These are phyloP conservation scores for Omphaloscelis lunosa DNA, from an alignment of 2,888 invertebrate species.

Conservation along the genomic window DNA sequence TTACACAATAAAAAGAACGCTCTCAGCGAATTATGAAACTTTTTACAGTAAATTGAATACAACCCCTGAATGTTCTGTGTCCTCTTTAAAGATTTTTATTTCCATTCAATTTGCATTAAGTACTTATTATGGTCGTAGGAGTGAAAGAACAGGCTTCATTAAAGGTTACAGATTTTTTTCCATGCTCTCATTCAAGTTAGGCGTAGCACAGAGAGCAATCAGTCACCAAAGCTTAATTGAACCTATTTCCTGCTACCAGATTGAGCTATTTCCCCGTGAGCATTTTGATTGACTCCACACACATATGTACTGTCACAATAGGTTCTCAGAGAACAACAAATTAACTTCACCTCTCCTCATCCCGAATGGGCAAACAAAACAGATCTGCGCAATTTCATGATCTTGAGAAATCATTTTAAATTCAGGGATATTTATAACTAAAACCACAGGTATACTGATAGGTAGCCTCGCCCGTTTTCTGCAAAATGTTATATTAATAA, in stretches of 20 bases:
- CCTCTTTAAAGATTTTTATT: slow-evolving; percentile 12
- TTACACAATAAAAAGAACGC: slow-evolving; percentile 48
- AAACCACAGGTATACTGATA: slow-evolving; percentile 41
- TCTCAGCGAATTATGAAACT: slow-evolving; percentile 43
- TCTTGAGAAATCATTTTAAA: slow-evolving; percentile 16
- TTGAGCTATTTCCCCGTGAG: slow-evolving; percentile 83
- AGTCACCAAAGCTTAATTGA: slow-evolving; percentile 78
- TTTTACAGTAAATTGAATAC: slow-evolving; percentile 52
- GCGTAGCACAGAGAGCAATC: slow-evolving; percentile 49
- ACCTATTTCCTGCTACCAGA: slow-evolving; percentile 82
- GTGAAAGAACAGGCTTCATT: neutral
- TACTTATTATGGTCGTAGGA: slow-evolving; percentile 6
- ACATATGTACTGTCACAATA: slow-evolving; percentile 19
- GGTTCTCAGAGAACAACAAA: slow-evolving; percentile 1
- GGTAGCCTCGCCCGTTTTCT: slow-evolving; percentile 46
- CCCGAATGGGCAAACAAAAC: neutral
- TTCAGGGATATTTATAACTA: slow-evolving; percentile 31
- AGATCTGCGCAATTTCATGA: neutral
- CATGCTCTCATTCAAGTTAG: neutral
- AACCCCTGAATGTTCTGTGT: slow-evolving; percentile 24
- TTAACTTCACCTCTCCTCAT: neutral
- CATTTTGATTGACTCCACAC: slow-evolving; percentile 67
- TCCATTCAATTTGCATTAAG: slow-evolving; percentile 32
- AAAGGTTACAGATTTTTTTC: neutral
- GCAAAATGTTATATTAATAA: slow-evolving; percentile 57